These are phyloP conservation scores for Apodemus speciosus DNA, from an alignment of 2,113 vertebrate species.

Conservation along the genomic window DNA sequence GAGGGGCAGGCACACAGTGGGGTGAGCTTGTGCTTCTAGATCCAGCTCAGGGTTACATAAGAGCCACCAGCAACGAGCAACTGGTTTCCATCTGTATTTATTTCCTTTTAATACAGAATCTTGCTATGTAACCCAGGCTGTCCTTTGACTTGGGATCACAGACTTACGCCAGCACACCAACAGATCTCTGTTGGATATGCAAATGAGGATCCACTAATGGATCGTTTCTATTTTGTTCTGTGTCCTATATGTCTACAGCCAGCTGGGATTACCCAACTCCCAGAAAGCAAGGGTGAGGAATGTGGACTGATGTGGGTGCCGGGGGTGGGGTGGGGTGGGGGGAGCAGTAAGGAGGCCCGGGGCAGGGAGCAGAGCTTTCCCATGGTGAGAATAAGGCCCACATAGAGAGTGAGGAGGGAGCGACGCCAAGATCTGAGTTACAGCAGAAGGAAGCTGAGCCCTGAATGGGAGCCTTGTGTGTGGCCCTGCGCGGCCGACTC, in stretches of 20 bases:
- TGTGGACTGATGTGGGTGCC: not conserved
- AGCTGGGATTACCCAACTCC: not conserved
- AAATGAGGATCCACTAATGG: not conserved
- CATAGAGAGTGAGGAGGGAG: constrained; percentile 21
- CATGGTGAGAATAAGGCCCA: constrained; percentile 56
- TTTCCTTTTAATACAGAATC: not conserved
- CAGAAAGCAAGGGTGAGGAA: constrained; percentile 9
- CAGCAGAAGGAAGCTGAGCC: constrained; percentile 48
- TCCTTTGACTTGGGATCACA: not conserved
- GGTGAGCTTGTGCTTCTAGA: not conserved
- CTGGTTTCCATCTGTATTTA: not conserved
- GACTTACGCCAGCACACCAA: not conserved
- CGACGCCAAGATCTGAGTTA: constrained; percentile 45
- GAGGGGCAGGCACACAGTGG: not conserved
- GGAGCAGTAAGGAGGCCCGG: not conserved
- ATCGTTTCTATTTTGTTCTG: not conserved
- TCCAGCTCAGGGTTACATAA: not conserved
- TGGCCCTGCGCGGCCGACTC: constrained; percentile 66
- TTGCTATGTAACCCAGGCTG: not conserved
- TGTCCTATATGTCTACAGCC: not conserved
- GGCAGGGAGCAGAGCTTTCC: constrained; percentile 67
- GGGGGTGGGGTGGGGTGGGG: not conserved
- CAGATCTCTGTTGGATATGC: not conserved
- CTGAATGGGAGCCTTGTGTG: constrained; percentile 77
- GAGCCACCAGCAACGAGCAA: not conserved